These are phyloP conservation scores for Coregonus clupeaformis DNA, from an alignment of 2,113 vertebrate genomes.

Conservation along the genomic window DNA sequence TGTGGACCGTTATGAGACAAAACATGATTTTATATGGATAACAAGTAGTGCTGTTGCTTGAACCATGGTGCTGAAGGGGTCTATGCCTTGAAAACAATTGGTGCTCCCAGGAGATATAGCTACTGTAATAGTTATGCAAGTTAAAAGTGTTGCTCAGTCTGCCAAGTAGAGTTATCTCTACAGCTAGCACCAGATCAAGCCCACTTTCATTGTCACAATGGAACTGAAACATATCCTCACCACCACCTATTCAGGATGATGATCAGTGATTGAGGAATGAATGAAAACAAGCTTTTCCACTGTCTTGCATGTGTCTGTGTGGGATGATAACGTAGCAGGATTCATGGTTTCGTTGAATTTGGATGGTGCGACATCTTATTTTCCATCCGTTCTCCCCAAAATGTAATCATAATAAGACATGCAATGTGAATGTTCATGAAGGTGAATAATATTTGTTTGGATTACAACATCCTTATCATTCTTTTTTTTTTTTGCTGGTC, in stretches of 20 bases:
- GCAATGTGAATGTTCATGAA: constrained; percentile 2
- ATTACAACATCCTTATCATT: background rate
- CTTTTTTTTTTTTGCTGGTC: background rate
- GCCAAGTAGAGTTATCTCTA: no score
- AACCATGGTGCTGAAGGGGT: background rate
- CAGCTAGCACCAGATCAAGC: background rate
- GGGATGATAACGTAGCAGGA: no score
- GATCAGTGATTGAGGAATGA: background rate
- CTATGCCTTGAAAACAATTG: background rate
- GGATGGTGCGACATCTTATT: background rate
- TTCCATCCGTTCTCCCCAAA: background rate
- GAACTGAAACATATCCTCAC: background rate
- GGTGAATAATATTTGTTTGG: background rate
- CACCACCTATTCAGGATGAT: background rate
- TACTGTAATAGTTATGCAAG: background rate
- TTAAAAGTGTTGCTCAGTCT: background rate
- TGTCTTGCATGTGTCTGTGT: no score
- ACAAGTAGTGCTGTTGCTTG: background rate
- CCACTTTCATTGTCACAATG: background rate
- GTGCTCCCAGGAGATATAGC: background rate
- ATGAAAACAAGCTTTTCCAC: background rate
- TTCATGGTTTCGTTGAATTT: no score
- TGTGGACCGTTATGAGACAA: background rate
- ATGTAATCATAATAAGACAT: background rate
- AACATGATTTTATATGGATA: background rate